Percentiles rank a stretch among this genome's conserved stretches.
Evolutionary conservation across 2,113 vertebrate genomes (phyloP).

Genomic region (Apaloderma vittatum): DNA sequence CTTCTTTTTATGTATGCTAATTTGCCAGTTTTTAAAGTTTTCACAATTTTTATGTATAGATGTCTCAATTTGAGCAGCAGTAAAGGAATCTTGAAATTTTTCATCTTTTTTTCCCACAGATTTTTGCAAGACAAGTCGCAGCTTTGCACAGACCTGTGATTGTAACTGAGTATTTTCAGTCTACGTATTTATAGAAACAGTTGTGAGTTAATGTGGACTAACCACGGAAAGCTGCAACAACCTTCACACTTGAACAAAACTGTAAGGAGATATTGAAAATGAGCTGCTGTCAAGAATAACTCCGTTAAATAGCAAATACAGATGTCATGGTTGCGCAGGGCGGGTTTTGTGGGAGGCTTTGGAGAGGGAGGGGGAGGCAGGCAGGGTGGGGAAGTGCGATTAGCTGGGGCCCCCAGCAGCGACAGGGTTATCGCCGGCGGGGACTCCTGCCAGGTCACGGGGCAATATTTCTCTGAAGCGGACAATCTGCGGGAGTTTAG

Average conservation of each 20-base stretch:
- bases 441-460: conserved; percentile 41
- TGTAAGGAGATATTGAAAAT: neutral
- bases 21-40: conserved; percentile 2
- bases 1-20: conserved; percentile 31
- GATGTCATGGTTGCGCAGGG: neutral
- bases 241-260: neutral
- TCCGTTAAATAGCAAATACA: neutral
- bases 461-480: neutral
- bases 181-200: neutral
- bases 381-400: conserved; percentile 21
- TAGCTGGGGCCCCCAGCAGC: neutral
- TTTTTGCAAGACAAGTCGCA: neutral
- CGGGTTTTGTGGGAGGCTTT: neutral
- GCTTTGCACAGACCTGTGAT: neutral
- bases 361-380: neutral
- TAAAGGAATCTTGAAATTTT: neutral
- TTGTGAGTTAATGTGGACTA: neutral
- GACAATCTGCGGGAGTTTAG: conserved; percentile 19
- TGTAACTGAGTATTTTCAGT: neutral
- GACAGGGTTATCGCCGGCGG: neutral
- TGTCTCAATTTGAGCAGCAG: conserved; percentile 24
- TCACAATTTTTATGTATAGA: neutral
- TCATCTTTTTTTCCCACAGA: neutral
- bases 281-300: neutral
- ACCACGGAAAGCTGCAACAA: neutral